Percentiles rank a stretch among this genome's conserved stretches.
These are phyloP conservation scores for Suricata suricatta DNA, from an alignment of 2,113 vertebrate genomes.

Conservation along the genomic window DNA sequence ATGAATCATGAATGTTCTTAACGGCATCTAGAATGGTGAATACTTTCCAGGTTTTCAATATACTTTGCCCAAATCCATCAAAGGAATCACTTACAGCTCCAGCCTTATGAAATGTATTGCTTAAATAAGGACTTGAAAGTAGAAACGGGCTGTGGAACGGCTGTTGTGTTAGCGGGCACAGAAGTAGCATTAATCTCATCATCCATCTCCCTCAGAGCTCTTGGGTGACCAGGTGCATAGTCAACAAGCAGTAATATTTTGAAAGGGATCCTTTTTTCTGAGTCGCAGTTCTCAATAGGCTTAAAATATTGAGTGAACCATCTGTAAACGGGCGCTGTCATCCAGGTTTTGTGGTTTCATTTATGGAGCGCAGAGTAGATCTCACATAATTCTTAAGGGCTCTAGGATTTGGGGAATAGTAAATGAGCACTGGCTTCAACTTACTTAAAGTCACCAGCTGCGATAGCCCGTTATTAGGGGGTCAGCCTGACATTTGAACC, in stretches of 20 bases:
- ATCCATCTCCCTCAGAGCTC: background rate
- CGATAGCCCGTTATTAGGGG: background rate
- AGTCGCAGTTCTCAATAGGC: background rate
- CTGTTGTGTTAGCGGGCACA: background rate
- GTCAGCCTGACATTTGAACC: background rate
- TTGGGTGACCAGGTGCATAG: background rate
- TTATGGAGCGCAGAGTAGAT: background rate
- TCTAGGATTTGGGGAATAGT: background rate
- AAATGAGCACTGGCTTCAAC: background rate
- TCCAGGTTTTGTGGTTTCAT: background rate
- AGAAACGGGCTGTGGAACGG: background rate
- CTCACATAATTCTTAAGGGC: background rate
- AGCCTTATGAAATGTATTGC: background rate
- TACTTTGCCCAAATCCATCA: background rate
- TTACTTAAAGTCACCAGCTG: background rate
- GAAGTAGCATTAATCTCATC: background rate
- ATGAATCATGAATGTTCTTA: background rate
- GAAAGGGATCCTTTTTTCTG: background rate
- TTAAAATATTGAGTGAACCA: background rate
- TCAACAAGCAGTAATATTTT: background rate
- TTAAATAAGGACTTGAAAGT: background rate
- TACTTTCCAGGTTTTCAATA: background rate
- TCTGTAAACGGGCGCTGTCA: background rate
- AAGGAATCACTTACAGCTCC: background rate
- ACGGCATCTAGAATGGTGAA: background rate